A percentile compares a stretch with the other conserved stretches of the same genome.
Evolutionary conservation across 2,888 invertebrate genomes (phyloP).

Genomic region (Cordilura impudica): DNA sequence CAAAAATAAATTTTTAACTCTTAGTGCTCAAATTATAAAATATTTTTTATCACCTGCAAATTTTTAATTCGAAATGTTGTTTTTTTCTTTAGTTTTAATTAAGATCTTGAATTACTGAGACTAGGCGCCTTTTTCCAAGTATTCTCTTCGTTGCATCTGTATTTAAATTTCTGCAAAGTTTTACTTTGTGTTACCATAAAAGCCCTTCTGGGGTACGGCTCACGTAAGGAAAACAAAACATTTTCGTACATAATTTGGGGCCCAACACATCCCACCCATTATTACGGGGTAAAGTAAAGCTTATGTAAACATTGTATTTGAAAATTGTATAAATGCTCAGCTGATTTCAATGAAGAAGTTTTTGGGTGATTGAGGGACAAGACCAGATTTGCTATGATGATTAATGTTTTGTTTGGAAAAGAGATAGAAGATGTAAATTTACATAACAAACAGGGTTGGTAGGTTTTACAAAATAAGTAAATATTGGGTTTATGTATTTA

Average conservation of each 20-base stretch:
- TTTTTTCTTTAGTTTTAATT: not conserved
- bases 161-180: not conserved
- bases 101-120: not conserved
- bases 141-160: not conserved
- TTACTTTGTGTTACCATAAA: not conserved
- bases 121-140: not conserved
- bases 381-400: conserved; percentile 49
- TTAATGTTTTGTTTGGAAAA: conserved; percentile 38
- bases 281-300: not conserved
- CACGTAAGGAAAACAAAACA: not conserved
- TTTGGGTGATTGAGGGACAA: conserved; percentile 32
- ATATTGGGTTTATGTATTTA: no score
- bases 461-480: not conserved
- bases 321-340: conserved; percentile 19
- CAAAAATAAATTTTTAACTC: no score
- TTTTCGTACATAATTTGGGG: not conserved
- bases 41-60: not conserved
- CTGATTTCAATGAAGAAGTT: conserved; percentile 41
- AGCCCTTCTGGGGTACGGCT: not conserved
- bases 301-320: not conserved
- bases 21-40: not conserved
- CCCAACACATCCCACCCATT: not conserved
- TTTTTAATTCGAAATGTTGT: not conserved
- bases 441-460: not conserved
- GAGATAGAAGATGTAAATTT: conserved; percentile 9